These are phyloP conservation scores for Myotis davidii DNA, from an alignment of 2,113 vertebrate species.

Conservation along the genomic window DNA sequence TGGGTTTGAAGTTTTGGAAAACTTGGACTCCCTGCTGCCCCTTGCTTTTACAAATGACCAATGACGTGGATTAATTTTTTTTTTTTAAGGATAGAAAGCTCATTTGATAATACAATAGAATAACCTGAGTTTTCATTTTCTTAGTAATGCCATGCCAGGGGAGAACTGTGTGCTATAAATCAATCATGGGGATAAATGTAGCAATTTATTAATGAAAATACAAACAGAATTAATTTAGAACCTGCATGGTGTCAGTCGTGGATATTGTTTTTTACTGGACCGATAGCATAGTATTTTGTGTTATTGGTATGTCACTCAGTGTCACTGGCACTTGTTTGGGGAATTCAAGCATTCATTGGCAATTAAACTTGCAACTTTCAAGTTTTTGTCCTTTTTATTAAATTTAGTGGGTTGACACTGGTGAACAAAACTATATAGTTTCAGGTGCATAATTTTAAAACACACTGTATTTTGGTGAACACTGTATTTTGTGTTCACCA, in stretches of 20 bases:
- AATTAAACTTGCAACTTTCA: slow-evolving; percentile 69
- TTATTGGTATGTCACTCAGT: slow-evolving; percentile 1
- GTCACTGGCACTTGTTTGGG: slow-evolving; percentile 50
- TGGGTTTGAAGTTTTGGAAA: slow-evolving; percentile 32
- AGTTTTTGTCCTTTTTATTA: not conserved
- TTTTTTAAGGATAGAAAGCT: not conserved
- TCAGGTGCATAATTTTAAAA: not conserved
- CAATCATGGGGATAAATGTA: not conserved
- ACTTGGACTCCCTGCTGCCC: not conserved
- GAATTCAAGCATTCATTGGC: slow-evolving; percentile 33
- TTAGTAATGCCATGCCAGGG: slow-evolving; percentile 16
- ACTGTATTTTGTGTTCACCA: not conserved
- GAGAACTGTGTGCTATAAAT: not conserved
- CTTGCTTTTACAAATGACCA: slow-evolving; percentile 25
- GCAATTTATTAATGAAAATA: slow-evolving; percentile 66
- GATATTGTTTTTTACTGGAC: slow-evolving; percentile 53
- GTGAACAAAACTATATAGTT: not conserved
- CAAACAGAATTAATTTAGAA: slow-evolving; percentile 49
- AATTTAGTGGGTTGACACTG: not conserved
- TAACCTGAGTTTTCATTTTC: slow-evolving; percentile 56
- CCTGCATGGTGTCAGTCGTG: not conserved
- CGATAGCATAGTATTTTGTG: not conserved
- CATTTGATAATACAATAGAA: not conserved
- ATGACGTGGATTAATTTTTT: slow-evolving; percentile 7
- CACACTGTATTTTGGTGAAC: too few relatives aligned